phyloP scores from a whole-genome alignment of 2,113 vertebrate species.

The Actinemys pallida region DNA sequence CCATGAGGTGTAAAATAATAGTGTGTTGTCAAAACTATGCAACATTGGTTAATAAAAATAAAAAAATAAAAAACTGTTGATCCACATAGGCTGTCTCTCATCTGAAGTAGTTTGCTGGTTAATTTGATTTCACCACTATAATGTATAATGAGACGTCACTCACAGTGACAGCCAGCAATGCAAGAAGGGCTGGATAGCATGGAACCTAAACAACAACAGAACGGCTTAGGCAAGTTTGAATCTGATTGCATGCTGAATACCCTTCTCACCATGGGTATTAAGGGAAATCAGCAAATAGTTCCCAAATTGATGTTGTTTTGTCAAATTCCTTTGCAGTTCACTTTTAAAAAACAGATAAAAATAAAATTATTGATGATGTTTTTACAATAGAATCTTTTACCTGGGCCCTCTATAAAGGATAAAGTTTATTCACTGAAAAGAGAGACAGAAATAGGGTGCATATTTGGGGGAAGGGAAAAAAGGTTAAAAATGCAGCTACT shows the following conservation, averaged over 20 bases:
- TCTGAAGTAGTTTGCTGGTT: neutral
- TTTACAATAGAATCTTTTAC: neutral
- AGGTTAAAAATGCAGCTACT: neutral
- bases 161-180: accelerated
- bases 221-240: neutral
- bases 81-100: neutral
- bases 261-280: neutral
- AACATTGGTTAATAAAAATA: neutral
- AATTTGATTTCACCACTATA: neutral
- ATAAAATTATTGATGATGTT: neutral
- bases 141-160: neutral
- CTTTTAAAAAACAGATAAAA: neutral
- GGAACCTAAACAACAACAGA: neutral
- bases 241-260: neutral
- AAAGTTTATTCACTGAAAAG: neutral
- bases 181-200: neutral
- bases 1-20: neutral
- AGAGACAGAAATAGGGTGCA: neutral
- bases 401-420: neutral
- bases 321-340: neutral
- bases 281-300: neutral
- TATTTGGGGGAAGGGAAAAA: neutral
- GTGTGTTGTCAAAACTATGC: neutral
- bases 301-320: neutral
- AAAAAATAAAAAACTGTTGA: neutral